Evolutionary conservation across 35 echinoderm and acorn worm species (phyloP), one percentile per base, ranked within the genome.

Genomic region (Heliocidaris erythrogramma): DNA sequence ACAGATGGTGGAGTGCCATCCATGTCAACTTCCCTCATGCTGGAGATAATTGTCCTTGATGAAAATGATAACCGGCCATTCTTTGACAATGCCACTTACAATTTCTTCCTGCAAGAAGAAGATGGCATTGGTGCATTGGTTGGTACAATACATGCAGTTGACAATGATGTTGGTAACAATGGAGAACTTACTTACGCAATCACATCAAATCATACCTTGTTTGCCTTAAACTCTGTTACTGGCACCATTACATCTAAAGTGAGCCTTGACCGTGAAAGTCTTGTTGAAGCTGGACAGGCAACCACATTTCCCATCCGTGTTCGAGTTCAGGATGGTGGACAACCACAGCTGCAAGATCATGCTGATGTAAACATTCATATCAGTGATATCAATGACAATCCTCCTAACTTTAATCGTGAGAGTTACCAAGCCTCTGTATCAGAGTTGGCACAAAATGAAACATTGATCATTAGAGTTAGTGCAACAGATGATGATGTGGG

Each of bases 61-160:
- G 98, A 96, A 89, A 99, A 99, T 94, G 98, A 99, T 35, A 97
- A 99, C 53, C 89, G 97, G 14, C 98, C 98, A 10, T 95, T 97
- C 27, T 99, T 99, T 94, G 86, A 93, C 42, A 97, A 97, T 97
- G 94, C 49, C 11, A 95, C 96, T 17, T 99, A 99, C 88, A 94
- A 94, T 50, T 99, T 99, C 50, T 91, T 97, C 60, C 24, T 99
- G 5, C 60, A 48, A 52, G 98, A 99, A 87, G 97, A 97, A 47
- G 49, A 92, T 32, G 49, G 50, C 16, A 16, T 71, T 12, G 85
- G 88, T 13, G 86, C 94, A 16, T 8, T 78, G n/a, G 94, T 99
- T 92, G 98, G 98, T 7, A 96, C 85, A 10, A 94, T 99, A 8
- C 61, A 92, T 49, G 97, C 98, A 13, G 65, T 90, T 60, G 98